Percentiles rank a stretch among this genome's conserved stretches.
Conservation (phyloP, 2,888 invertebrate genomes). For the Parnassius mnemosyne region DNA sequence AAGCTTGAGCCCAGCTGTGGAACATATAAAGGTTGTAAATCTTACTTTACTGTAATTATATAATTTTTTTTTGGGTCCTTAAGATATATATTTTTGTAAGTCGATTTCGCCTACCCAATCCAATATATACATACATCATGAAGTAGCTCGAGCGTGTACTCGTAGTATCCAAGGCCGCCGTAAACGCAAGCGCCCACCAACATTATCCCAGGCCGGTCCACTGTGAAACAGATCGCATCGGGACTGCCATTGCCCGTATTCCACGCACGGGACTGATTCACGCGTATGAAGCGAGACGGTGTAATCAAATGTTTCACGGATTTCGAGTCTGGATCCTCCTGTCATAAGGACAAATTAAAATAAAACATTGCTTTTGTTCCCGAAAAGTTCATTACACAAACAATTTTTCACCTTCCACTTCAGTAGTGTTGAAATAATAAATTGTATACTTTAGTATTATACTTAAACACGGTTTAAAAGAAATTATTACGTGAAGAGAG, state of each 20-base stretch:
- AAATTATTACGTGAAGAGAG: too few species aligned
- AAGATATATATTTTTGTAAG: too few species aligned
- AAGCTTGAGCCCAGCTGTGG: too few species aligned
- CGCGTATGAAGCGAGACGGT: slow-evolving; percentile 93
- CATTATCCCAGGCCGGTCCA: slow-evolving; percentile 93
- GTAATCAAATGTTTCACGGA: slow-evolving; percentile 89
- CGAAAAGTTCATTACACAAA: too few species aligned
- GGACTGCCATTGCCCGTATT: slow-evolving; percentile 98
- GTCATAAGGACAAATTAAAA: slow-evolving; percentile 39
- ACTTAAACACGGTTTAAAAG: too few species aligned
- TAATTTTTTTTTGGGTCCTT: background rate
- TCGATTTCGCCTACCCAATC: too few species aligned
- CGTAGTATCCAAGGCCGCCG: slow-evolving; percentile 92
- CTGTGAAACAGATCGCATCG: slow-evolving; percentile 96
- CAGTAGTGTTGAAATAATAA: too few species aligned
- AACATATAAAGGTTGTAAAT: too few species aligned
- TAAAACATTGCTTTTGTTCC: background rate
- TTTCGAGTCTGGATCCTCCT: slow-evolving; percentile 86
- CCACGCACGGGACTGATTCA: slow-evolving; percentile 95
- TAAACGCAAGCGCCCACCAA: slow-evolving; percentile 95
- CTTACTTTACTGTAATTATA: background rate
- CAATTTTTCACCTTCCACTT: too few species aligned
- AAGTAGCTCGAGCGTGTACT: slow-evolving; percentile 94
- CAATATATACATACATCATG: slow-evolving; percentile 79
- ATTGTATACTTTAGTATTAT: too few species aligned